Percentiles rank a stretch among this genome's conserved stretches.
Conservation (phyloP, 1,140 invertebrate genomes). For the Artemia franciscana region DNA sequence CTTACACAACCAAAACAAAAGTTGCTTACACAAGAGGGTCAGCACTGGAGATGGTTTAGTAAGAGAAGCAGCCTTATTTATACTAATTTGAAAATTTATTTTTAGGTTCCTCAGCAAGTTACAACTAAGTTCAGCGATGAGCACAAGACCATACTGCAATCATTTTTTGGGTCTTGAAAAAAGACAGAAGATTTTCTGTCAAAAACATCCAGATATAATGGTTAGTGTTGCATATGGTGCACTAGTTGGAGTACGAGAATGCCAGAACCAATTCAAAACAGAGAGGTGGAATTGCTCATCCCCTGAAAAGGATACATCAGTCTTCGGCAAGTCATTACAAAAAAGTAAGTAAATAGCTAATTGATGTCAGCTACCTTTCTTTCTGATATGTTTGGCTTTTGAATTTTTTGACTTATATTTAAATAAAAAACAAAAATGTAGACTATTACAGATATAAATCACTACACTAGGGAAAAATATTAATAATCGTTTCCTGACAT, state of each 20-base stretch:
- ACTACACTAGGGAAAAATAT: no score
- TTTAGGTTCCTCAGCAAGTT: slow-evolving; percentile 14
- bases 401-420: no score
- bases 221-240: slow-evolving; percentile 65
- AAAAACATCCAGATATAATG: slow-evolving; percentile 42
- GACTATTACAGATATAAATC: no score
- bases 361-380: no score
- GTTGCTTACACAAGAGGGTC: no score
- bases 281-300: slow-evolving; percentile 73
- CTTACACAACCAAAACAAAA: not conserved
- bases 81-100: not conserved
- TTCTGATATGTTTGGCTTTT: no score
- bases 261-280: slow-evolving; percentile 44
- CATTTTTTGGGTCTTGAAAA: slow-evolving; percentile 22
- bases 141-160: slow-evolving; percentile 21
- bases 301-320: slow-evolving; percentile 37
- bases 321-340: slow-evolving; percentile 39
- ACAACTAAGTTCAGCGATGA: slow-evolving; percentile 14
- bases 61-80: not conserved
- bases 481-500: no score
- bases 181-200: slow-evolving; percentile 20
- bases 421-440: no score
- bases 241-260: slow-evolving; percentile 42
- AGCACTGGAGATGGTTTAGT: no score
- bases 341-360: slow-evolving; percentile 22